Conservation (phyloP, 1,140 invertebrate species). For the Conus betulinus region DNA sequence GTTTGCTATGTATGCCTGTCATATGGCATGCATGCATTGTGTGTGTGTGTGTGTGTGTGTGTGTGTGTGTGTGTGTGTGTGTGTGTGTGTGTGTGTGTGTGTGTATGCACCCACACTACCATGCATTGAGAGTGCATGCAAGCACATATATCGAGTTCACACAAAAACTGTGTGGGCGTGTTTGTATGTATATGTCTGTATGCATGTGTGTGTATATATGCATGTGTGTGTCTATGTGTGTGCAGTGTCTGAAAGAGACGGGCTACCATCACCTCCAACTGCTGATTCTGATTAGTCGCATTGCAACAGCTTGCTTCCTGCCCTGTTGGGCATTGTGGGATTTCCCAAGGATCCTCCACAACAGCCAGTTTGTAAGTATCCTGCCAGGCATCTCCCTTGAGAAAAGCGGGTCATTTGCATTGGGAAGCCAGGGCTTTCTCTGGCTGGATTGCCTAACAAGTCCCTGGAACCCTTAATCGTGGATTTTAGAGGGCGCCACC, state of each 20-base stretch:
- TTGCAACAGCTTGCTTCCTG: conserved; percentile 89
- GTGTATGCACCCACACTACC: conserved; percentile 70
- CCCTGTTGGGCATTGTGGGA: conserved; percentile 91
- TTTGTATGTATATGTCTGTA: background rate
- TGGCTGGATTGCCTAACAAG: no score
- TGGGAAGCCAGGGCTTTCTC: no score
- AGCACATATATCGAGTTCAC: no score
- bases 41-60: conserved; percentile 79
- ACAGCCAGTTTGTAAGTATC: conserved; percentile 78
- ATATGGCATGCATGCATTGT: background rate
- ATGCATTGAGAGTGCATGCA: no score
- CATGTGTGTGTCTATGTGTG: conserved; percentile 17
- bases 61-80: conserved; percentile 80
- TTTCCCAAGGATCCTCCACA: conserved; percentile 81
- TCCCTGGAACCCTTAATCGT: no score
- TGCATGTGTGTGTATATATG: background rate
- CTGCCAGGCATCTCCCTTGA: no score
- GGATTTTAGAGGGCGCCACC: no score
- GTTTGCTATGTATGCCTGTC: background rate
- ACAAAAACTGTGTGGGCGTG: background rate
- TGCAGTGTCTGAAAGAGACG: conserved; percentile 89
- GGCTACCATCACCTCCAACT: conserved; percentile 91
- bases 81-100: conserved; percentile 84
- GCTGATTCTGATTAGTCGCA: conserved; percentile 87
- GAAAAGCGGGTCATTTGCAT: no score